Conservation (phyloP, 2,888 invertebrate genomes). For the Amblyteles armatorius region DNA sequence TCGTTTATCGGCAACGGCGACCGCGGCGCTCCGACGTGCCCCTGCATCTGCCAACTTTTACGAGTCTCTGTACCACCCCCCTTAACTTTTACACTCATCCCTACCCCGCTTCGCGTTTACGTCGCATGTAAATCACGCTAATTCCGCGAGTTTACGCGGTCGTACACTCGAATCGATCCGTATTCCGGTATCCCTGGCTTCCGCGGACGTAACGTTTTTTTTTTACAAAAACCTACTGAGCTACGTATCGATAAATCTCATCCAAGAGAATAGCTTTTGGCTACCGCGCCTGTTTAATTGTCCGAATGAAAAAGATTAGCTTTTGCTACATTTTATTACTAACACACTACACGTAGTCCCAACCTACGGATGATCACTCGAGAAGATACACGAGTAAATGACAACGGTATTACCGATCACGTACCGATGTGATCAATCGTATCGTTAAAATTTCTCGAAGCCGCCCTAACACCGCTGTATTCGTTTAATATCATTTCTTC, state of each 20-base stretch:
- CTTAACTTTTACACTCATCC: slow-evolving; percentile 35
- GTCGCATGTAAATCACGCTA: slow-evolving; percentile 82
- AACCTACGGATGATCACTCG: no score
- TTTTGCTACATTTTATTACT: no score
- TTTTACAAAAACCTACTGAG: not conserved
- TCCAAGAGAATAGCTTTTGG: no score
- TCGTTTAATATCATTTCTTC: slow-evolving; percentile 50
- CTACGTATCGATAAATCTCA: no score
- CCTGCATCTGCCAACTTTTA: slow-evolving; percentile 68
- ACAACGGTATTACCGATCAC: no score
- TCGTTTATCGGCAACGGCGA: slow-evolving; percentile 42
- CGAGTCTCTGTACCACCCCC: slow-evolving; percentile 50
- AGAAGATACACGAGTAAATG: no score
- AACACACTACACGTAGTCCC: no score
- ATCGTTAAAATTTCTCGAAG: no score
- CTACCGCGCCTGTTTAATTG: no score
- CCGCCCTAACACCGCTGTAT: not conserved
- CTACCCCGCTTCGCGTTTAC: slow-evolving; percentile 77
- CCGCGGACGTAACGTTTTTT: not conserved
- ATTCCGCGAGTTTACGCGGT: slow-evolving; percentile 73
- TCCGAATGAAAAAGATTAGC: no score
- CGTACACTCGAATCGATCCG: slow-evolving; percentile 43
- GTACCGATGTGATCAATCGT: no score
- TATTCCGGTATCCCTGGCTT: slow-evolving; percentile 6
- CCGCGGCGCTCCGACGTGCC: slow-evolving; percentile 34